Base-by-base conservation (phyloP, 2,888 invertebrate genomes). In the Netelia inedita region DNA sequence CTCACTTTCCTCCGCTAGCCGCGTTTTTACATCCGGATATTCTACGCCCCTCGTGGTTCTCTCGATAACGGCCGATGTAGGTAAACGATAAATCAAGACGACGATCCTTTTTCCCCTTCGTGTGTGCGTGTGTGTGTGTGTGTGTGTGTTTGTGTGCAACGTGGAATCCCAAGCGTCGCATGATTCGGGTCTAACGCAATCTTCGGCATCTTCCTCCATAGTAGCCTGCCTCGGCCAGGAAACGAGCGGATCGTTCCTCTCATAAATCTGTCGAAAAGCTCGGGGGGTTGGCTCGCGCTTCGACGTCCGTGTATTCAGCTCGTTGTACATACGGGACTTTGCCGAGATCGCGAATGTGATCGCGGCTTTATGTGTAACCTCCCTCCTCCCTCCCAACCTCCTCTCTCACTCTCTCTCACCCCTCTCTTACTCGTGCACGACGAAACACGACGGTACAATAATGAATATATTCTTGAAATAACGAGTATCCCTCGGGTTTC, bases 71-170 rank as follows among this genome's bases (percentile, higher is more conserved):
- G 16, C 43, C 65, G 63, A 71, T 63, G 43, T 41, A 21, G 23
- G 41, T 41, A 21, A 79, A 61, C 71, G 71, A 71, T 79, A 79
- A 79, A 79, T 79, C 79, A 79, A 55, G 59, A 35, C 6, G 53
- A 41, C 16, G 50, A 78, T 61, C 46, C 68, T 59, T 35, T 6
- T 35, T 14, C 14, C 2, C 61, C 61, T 61, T 21, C 61, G 28
- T 21, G 41, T n/a, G n/a, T 35, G 1, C n/a, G 50, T 50, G 14
- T 53, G 65, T 75, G 53, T 41, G 63, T 19, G 16, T 14, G 59
- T 9, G 43, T 28, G 21, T 21, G 43, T 53, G 50, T 50, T 14
- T n/a, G 14, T 50, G 6, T 35, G n/a, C 50, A 50, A 14, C 50
- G 3, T 0, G 35, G 11, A 14, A 8, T 50, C 43, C 55, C 23